Conservation (phyloP, 2,113 vertebrate genomes). For the Lamprotornis superbus region DNA sequence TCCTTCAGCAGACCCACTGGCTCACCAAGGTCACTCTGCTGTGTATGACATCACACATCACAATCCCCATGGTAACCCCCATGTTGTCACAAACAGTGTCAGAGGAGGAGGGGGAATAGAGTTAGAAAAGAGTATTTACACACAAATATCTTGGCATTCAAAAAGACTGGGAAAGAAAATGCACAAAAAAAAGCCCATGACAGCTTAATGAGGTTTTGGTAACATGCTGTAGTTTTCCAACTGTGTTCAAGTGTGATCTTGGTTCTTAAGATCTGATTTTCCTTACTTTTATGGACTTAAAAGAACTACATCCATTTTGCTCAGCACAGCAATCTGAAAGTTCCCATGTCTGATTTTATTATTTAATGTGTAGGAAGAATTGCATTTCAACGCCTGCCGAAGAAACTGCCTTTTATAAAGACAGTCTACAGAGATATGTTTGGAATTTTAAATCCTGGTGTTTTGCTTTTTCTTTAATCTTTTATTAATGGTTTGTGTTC, state of each 20-base stretch:
- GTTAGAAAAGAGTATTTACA: neutral
- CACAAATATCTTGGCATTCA: constrained; percentile 30
- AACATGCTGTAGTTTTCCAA: constrained; percentile 48
- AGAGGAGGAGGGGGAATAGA: neutral
- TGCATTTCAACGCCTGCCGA: constrained; percentile 55
- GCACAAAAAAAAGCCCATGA: neutral
- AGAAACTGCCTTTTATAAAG: constrained; percentile 70
- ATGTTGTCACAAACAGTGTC: constrained; percentile 18
- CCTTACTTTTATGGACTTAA: constrained; percentile 60
- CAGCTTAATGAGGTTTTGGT: constrained; percentile 65
- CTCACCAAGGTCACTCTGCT: neutral
- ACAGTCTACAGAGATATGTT: constrained; percentile 68
- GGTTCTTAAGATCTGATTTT: constrained; percentile 57
- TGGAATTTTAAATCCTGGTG: constrained; percentile 70
- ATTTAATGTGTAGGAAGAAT: constrained; percentile 69
- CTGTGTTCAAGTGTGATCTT: constrained; percentile 42
- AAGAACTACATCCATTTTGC: constrained; percentile 62
- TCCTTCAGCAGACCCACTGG: neutral
- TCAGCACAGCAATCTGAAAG: constrained; percentile 70
- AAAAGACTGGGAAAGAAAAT: constrained; percentile 14
- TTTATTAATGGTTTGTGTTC: constrained; percentile 73
- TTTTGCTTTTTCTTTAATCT: constrained; percentile 69
- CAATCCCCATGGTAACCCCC: neutral
- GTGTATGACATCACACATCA: neutral
- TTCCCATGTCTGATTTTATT: constrained; percentile 72